Percentiles rank a stretch among this genome's conserved stretches.
These are phyloP conservation scores for Aelia acuminata DNA, from an alignment of 2,888 invertebrate species.

Conservation along the genomic window DNA sequence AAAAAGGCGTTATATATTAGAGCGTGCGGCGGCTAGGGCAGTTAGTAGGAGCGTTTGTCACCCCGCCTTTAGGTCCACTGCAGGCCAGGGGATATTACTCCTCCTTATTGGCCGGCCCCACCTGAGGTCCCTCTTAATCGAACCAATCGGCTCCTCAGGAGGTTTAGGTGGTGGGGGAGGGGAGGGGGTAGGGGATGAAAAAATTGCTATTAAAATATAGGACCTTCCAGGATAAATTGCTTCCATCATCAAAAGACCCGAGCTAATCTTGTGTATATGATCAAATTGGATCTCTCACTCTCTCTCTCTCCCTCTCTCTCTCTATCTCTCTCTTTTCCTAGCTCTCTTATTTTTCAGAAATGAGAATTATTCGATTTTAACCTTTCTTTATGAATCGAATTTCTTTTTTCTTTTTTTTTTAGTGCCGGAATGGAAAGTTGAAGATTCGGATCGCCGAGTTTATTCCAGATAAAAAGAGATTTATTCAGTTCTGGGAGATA, in stretches of 20 bases:
- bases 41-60: conserved; percentile 25
- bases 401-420: conserved; percentile 13
- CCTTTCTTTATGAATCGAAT: background rate
- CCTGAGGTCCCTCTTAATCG: conserved; percentile 8
- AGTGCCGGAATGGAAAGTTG: conserved; percentile 6
- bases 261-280: conserved; percentile 46
- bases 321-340: background rate
- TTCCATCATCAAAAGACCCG: conserved; percentile 46
- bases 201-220: conserved; percentile 53
- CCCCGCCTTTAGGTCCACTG: background rate
- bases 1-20: background rate
- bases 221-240: conserved; percentile 49
- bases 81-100: background rate
- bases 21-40: background rate
- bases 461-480: conserved; percentile 3
- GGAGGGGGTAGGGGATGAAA: background rate
- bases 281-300: background rate
- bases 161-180: background rate
- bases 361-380: conserved; percentile 28
- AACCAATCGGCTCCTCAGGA: conserved; percentile 1
- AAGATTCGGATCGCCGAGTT: background rate
- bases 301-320: background rate
- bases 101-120: conserved; percentile 10
- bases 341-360: background rate
- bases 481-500: conserved; percentile 19